Base-by-base conservation (phyloP, 2,888 invertebrate genomes). In the Cabera pusaria region DNA sequence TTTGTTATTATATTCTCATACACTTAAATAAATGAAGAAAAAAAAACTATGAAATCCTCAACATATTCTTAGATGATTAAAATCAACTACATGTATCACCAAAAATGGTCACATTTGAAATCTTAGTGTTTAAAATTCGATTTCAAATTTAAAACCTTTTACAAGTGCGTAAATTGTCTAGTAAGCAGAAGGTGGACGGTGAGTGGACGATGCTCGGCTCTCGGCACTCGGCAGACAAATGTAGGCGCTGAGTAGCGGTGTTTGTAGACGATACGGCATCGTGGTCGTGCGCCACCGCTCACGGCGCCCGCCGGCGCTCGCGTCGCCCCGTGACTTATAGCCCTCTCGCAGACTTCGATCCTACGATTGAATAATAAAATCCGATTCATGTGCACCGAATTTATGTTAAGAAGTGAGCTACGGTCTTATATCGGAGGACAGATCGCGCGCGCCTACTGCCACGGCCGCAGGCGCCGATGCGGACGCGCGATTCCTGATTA, bases 321-420 rank as follows among this genome's bases (percentile, higher is more conserved):
- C 77, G 83, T 82, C 81, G 75, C 40, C 81, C 82, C 76, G 78
- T 86, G 85, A 87, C 86, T 87, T 85, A 86, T 85, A 82, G 85
- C 82, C 82, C 72, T 78, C 75, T 75, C 78, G 82, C 81, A 80
- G 82, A 84, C 86, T 79, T 76, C 78, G 87, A 87, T 87, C 80
- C 80, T 74, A 73, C 83, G 87, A 87, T 87, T 87, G 86, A 87
- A 87, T 87, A 85, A 86, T 86, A 86, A 86, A 85, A 86, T 84
- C 82, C 86, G 83, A 85, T 85, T 85, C 82, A 77, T 75, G 78
- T 77, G 67, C 77, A 85, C 87, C 87, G 77, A 86, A 87, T 87
- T 87, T 86, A 87, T 87, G 84, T 84, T 82, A 84, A 82, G 85
- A 84, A 86, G 83, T 84, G 77, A 78, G 73, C 77, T 78, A 66